Evolutionary conservation across 2,797 vertebrate genomes (phyloP), one percentile per base, ranked within the genome.

Genomic region (Eupleurogrammus muticus): DNA sequence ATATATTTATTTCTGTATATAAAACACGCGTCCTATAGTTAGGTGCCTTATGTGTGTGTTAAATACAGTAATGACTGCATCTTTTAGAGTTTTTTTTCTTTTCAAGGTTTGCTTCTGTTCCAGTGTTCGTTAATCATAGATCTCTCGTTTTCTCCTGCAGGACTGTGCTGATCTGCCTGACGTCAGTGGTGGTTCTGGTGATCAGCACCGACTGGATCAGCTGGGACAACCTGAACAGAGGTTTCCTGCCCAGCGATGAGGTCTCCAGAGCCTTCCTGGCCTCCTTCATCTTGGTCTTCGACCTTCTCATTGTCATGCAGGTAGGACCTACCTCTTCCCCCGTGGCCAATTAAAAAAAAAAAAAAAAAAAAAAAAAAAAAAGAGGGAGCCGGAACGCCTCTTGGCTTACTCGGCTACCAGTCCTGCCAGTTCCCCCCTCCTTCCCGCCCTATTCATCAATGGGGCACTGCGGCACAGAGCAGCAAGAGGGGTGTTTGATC

Each of bases 291-390:
- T 92, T 99, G 90, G 97, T 99, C 80, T 98, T 99, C 94, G 98
- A 99, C 95, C 97, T 99, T 83, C 96, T 99, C 84, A 99, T 99
- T 91, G 94, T 99, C 89, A 99, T 99, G 98, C 97, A 99, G 97
- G 98, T 99, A 95, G 55, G n/a, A n/a, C n/a, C n/a, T n/a, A 61
- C 67, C 12, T 14, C 67, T 90, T 90, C 87, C 80, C 92, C 32
- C 28, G 86, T 84, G 90, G 82, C 92, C 86, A 92, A 92, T 93
- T 92, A 90, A 87, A 90, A 84, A 63, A 61, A 62, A 63, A 61
- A 36, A 53, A 54, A 62, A 63, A 61, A 36, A 53, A 54, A 66
- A 48, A 38, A 19, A 6, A 90, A 87, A 90, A 84, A 63, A 17
- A 5, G 3, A 57, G 21, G 11, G 54, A 70, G 74, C 78, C 47